These are phyloP conservation scores for Dermatemys mawii DNA, from an alignment of 2,113 vertebrate species.

Conservation along the genomic window DNA sequence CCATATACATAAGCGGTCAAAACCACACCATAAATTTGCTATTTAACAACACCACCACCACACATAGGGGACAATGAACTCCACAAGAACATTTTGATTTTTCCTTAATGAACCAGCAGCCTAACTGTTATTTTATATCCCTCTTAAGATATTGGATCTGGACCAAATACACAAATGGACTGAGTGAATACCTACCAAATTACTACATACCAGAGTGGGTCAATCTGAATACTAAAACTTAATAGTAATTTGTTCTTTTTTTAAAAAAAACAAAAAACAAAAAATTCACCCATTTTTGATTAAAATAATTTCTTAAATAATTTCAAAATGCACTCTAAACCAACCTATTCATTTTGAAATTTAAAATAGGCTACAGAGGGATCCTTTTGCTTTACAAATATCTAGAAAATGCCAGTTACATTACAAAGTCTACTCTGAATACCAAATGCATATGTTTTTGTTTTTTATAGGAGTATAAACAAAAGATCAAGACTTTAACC, in stretches of 20 bases:
- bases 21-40: accelerated
- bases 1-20: neutral
- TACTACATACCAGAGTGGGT: neutral
- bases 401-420: neutral
- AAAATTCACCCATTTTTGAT: too few species aligned
- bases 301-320: neutral
- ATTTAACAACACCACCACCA: neutral
- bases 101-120: neutral
- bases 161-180: neutral
- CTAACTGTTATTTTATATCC: neutral
- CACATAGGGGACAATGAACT: neutral
- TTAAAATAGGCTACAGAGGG: neutral
- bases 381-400: neutral
- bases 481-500: neutral
- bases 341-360: neutral
- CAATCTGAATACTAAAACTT: neutral
- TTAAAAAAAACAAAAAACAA: too few species aligned
- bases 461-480: too few species aligned
- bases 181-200: neutral
- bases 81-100: neutral
- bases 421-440: neutral
- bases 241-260: neutral
- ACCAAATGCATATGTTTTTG: neutral
- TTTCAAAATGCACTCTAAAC: neutral
- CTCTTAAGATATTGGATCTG: neutral